A percentile compares a stretch with the other conserved stretches of the same genome.
Conservation (phyloP, 1,140 invertebrate species). For the Aphelinus atriplicis region DNA sequence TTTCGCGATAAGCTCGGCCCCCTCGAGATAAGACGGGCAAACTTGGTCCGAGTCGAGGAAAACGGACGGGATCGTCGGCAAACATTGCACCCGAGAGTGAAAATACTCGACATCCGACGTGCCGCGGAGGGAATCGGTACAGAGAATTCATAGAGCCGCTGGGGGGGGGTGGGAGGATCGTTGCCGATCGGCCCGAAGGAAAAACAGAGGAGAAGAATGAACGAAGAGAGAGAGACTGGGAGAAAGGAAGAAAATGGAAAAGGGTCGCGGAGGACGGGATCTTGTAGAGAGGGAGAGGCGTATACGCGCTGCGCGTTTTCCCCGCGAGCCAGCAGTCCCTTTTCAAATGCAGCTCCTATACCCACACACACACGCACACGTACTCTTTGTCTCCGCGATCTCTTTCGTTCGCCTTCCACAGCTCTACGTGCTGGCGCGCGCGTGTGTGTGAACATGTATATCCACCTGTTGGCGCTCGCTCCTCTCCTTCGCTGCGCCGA, state of each 20-base stretch:
- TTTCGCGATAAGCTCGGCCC: background rate
- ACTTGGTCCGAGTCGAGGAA: background rate
- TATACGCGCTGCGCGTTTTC: background rate
- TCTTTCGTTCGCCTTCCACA: slow-evolving; percentile 30
- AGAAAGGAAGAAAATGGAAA: too few relatives aligned
- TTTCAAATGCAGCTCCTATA: slow-evolving; percentile 10
- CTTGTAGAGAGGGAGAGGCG: background rate
- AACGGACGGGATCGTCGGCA: background rate
- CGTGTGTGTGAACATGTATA: background rate
- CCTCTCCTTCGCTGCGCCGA: too few relatives aligned
- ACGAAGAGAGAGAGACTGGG: too few relatives aligned
- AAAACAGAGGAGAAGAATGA: too few relatives aligned
- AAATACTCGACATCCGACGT: too few relatives aligned
- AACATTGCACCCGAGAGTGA: too few relatives aligned
- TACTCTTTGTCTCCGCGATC: slow-evolving; percentile 21
- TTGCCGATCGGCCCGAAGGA: too few relatives aligned
- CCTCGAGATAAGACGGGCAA: background rate
- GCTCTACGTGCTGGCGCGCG: background rate
- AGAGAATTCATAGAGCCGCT: too few relatives aligned
- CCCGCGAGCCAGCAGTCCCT: slow-evolving; percentile 5
- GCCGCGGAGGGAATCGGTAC: too few relatives aligned
- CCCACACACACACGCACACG: background rate
- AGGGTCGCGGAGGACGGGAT: too few relatives aligned
- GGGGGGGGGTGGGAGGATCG: too few relatives aligned
- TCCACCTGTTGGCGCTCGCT: too few relatives aligned